Evolutionary conservation across 2,888 invertebrate genomes (phyloP), one percentile per base, ranked within the genome.

Genomic region (Yponomeuta plumbellus): DNA sequence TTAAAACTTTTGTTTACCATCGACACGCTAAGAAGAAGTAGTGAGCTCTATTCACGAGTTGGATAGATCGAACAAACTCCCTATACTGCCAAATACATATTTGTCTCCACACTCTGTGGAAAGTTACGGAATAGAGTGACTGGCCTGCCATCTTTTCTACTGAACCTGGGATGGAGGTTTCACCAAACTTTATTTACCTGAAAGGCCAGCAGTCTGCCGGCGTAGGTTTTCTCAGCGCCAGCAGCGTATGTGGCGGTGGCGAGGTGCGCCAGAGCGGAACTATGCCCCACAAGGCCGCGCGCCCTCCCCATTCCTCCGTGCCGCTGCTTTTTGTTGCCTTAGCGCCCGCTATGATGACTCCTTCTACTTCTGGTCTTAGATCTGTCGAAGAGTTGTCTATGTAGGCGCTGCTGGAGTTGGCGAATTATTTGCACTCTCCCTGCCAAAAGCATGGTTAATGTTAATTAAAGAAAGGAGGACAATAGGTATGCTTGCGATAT

Each of bases 121-220:
- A 34, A 34, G 34, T 34, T 34, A 3, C 8, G 34, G 34, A 34
- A 3, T 34, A 34, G 34, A 34, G 34, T 10, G 5, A 34, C 34
- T 34, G 6, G 23, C 5, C 23, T 26, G 26, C 26, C 13, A 13
- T 44, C 44, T 44, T 13, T 44, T 44, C 44, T 44, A 13, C 44
- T 13, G 13, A 44, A 13, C 13, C 11, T 44, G 44, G 2, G 10
- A 11, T 13, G 11, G 11, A 13, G 11, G 1, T 13, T 2, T 44
- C 44, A 11, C 13, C 11, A 8, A 17, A 17, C 17, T 17, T 52
- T 52, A 13, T 3, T 17, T 21, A 88, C 90, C 81, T 81, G 71
- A 89, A 86, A 67, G 91, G 85, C 90, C 90, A 91, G 73, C 91
- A 91, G 71, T 91, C 88, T 0, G 86, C 81, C 26, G 85, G 85